phyloP scores from a whole-genome alignment of 1,140 invertebrate genomes.

The Leptinotarsa texana region DNA sequence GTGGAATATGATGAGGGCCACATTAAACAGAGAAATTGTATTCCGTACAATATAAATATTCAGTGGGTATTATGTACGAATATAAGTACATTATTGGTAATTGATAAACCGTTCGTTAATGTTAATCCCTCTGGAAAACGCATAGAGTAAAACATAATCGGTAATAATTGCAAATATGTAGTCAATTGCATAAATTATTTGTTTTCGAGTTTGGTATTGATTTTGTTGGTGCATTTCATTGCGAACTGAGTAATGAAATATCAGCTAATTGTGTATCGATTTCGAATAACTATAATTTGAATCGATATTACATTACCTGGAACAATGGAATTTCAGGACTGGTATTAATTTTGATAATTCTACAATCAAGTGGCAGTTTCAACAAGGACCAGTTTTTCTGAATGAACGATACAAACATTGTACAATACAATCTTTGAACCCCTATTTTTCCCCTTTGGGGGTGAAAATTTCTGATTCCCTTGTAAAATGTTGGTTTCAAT shows the following conservation, averaged over 20 bases:
- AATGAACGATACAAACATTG: no score
- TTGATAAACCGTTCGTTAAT: slow-evolving; percentile 12
- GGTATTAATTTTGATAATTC: no score
- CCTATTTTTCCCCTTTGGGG: no score
- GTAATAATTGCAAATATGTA: slow-evolving; percentile 21
- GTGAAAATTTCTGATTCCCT: no score
- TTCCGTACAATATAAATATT: slow-evolving; percentile 1
- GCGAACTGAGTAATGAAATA: neutral
- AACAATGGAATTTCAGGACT: no score
- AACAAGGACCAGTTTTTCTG: no score
- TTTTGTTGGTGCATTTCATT: slow-evolving; percentile 19
- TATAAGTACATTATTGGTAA: slow-evolving; percentile 9
- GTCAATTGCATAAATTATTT: neutral
- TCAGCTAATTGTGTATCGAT: slow-evolving; percentile 1
- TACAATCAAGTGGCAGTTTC: no score
- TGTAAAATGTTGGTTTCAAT: no score
- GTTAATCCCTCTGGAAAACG: slow-evolving; percentile 9
- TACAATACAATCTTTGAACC: no score
- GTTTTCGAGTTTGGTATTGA: neutral
- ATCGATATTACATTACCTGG: no score
- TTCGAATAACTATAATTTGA: no score
- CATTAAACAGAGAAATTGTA: neutral
- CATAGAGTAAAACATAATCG: slow-evolving; percentile 15
- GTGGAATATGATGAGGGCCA: neutral
- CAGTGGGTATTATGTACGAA: neutral